These are phyloP conservation scores for Melanaphis sacchari DNA, from an alignment of 1,140 invertebrate species.

Conservation along the genomic window DNA sequence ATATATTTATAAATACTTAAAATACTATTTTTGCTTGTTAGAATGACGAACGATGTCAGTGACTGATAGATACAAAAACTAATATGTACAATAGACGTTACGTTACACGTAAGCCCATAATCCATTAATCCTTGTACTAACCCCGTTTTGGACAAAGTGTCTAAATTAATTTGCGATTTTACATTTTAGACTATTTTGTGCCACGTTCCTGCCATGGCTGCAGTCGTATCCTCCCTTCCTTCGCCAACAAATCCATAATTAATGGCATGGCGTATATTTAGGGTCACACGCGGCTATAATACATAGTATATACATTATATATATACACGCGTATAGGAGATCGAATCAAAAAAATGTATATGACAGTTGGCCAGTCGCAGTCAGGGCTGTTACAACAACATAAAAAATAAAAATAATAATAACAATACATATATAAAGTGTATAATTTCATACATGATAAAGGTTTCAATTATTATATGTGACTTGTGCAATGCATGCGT, in stretches of 20 bases:
- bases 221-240: background rate
- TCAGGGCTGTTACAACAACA: background rate
- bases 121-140: slow-evolving; percentile 16
- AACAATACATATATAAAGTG: background rate
- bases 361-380: background rate
- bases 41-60: too few species aligned
- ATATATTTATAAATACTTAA: background rate
- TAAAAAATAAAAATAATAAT: background rate
- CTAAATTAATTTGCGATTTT: slow-evolving; percentile 38
- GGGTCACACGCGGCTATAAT: background rate
- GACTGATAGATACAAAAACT: background rate
- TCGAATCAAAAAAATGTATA: background rate
- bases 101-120: background rate
- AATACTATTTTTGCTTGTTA: background rate
- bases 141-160: slow-evolving; percentile 7
- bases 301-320: background rate
- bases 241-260: slow-evolving; percentile 36
- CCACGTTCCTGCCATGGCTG: background rate
- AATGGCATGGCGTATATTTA: background rate
- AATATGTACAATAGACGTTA: background rate
- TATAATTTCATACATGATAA: slow-evolving; percentile 22
- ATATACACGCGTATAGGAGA: background rate
- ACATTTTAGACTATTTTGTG: background rate
- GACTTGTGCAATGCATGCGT: background rate
- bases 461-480: background rate